Conservation (phyloP, 2,113 vertebrate genomes). For the Gymnarchus niloticus region DNA sequence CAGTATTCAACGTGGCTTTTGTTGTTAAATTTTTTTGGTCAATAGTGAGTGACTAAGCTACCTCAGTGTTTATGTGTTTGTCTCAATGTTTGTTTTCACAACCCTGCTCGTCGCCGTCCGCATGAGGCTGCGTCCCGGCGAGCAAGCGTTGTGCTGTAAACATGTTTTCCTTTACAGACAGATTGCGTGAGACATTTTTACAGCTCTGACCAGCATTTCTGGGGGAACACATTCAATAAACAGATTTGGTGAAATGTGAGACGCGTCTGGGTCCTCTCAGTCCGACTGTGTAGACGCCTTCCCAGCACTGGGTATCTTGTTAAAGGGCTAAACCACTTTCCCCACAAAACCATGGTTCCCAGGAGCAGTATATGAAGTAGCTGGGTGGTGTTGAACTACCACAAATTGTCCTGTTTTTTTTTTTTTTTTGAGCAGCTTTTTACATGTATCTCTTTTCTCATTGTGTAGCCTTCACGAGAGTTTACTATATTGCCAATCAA, state of each 20-base stretch:
- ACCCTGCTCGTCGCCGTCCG: not conserved
- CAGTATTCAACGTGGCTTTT: conserved; percentile 38
- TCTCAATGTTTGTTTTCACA: conserved; percentile 31
- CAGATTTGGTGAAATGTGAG: conserved; percentile 46
- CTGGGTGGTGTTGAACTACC: conserved; percentile 51
- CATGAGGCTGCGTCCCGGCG: conserved; percentile 15
- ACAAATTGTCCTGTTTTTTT: conserved; percentile 24
- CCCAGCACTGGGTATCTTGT: conserved; percentile 47
- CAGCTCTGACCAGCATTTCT: conserved; percentile 48
- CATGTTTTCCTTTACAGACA: conserved; percentile 36
- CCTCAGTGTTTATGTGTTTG: conserved; percentile 23
- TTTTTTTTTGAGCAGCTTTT: not conserved
- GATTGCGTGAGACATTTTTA: conserved; percentile 55
- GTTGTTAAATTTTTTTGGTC: conserved; percentile 36
- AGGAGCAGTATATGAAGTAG: conserved; percentile 40
- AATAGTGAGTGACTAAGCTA: conserved; percentile 27
- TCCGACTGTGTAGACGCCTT: conserved; percentile 45
- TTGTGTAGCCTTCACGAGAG: not conserved
- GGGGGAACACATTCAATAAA: conserved; percentile 59
- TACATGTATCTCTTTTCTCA: not conserved
- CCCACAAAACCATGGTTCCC: conserved; percentile 56
- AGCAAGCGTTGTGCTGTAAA: conserved; percentile 31
- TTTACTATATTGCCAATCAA: not conserved
- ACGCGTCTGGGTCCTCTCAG: conserved; percentile 35
- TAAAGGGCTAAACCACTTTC: conserved; percentile 53